phyloP scores from a whole-genome alignment of 2,888 invertebrate species.

The Carabus problematicus region DNA sequence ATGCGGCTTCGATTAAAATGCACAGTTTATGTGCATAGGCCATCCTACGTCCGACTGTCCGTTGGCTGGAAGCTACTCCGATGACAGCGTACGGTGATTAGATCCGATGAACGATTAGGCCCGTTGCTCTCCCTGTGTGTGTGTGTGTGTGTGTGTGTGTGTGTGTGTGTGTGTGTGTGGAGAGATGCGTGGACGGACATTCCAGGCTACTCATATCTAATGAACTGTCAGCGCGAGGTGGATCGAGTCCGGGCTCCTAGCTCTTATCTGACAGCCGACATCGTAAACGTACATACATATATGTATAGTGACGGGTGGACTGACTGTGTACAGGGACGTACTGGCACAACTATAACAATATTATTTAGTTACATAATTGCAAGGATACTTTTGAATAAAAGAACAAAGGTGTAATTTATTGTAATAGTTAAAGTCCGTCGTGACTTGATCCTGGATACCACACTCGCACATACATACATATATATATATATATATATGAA shows the following conservation, averaged over 20 bases:
- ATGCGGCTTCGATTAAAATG: constrained; percentile 7
- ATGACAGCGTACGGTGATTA: constrained; percentile 50
- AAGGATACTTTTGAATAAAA: too few species aligned
- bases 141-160: too few species aligned
- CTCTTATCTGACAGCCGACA: constrained; percentile 44
- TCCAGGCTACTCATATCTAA: constrained; percentile 55
- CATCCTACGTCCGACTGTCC: neutral
- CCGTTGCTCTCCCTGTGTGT: constrained; percentile 45
- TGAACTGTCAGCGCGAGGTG: constrained; percentile 51
- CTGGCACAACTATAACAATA: neutral
- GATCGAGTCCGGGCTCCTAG: constrained; percentile 8
- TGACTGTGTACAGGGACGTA: neutral
- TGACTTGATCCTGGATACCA: too few species aligned
- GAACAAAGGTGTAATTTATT: too few species aligned
- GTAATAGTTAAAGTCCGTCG: too few species aligned
- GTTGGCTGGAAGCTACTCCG: constrained; percentile 46
- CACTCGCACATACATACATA: neutral
- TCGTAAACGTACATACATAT: constrained; percentile 35
- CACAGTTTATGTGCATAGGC: neutral
- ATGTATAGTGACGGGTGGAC: neutral
- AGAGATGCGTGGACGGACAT: constrained; percentile 48
- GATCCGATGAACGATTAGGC: constrained; percentile 50
- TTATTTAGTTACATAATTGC: neutral
- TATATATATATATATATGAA: neutral
- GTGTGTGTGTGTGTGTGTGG: too few species aligned